Base-by-base conservation (phyloP, 2,888 invertebrate genomes). In the Clanis bilineata region DNA sequence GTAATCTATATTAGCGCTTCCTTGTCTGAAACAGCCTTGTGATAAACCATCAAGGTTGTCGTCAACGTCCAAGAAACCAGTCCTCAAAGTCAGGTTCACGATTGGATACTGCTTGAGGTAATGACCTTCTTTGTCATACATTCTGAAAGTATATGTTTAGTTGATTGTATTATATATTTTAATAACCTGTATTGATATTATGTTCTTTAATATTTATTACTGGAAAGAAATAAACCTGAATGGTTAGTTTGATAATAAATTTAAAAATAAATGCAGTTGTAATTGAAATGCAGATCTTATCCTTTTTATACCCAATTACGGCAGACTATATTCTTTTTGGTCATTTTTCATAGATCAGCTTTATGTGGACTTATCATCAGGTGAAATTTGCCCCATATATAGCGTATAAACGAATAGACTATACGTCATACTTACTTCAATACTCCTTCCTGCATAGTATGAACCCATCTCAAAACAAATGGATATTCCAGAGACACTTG, bases 1-100 rank as follows among this genome's bases (percentile, higher is more conserved):
- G 22, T 87, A 77, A 62, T 88, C 86, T 25, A 74, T 62, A 18
- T 82, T 76, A 1, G 77, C 88, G 25, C 75, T 66, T 0, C 79
- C 75, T 61, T 89, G 89, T 65, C 86, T 81, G 32, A 85, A 83
- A 12, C 71, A 70, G 0, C 88, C 87, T 57, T 85, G 86, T 0
- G 87, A 86, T 1, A 86, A 65, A 15, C 77, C 74, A 23, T 83
- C 83, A 2, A 88, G 68, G 41, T 83, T 79, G 57, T 83, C 70
- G 5, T 85, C 87, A 0, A 79, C 66, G 1, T 74, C 79, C 0
- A 83, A 69, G 51, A 64, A 85, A 12, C 84, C 85, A 1, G 84
- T 83, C 58, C 80, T 74, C 9, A 82, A 63, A 0, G 85, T 86
- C 0, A 84, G 57, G 38, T 84, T 85, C 0, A 79, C 79, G 0